These are phyloP conservation scores for Myrmecobius fasciatus DNA, from an alignment of 2,113 vertebrate species.

Conservation along the genomic window DNA sequence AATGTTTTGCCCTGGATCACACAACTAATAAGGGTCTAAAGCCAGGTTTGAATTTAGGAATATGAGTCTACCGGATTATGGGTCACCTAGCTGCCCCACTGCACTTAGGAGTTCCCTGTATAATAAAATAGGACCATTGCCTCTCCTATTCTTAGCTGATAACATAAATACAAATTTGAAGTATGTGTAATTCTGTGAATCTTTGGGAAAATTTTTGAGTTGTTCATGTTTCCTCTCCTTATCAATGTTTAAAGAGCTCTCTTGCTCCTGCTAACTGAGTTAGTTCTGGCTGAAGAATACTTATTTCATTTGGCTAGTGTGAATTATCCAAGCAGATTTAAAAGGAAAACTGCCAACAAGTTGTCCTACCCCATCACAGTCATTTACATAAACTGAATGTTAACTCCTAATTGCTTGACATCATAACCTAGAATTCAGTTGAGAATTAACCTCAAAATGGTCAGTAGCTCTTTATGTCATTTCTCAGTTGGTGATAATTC, in stretches of 20 bases:
- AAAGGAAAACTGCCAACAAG: slow-evolving; percentile 42
- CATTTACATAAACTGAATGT: slow-evolving; percentile 40
- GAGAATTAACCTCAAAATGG: slow-evolving; percentile 58
- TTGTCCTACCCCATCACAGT: slow-evolving; percentile 5
- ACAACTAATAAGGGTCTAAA: neutral
- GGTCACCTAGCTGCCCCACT: neutral
- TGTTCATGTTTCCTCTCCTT: neutral
- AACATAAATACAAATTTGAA: neutral
- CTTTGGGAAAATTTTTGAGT: neutral
- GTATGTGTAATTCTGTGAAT: neutral
- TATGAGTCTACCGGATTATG: neutral
- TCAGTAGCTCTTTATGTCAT: neutral
- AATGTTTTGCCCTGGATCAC: neutral
- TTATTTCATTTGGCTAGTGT: slow-evolving; percentile 19
- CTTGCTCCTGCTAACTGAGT: slow-evolving; percentile 21
- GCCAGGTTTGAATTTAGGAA: neutral
- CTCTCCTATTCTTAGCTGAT: neutral
- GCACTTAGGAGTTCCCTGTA: neutral
- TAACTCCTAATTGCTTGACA: slow-evolving; percentile 61
- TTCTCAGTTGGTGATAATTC: slow-evolving; percentile 47
- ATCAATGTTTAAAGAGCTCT: neutral
- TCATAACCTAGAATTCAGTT: slow-evolving; percentile 42
- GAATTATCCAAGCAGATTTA: slow-evolving; percentile 37
- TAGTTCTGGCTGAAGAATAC: slow-evolving; percentile 43
- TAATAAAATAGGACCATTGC: neutral